Base-by-base conservation (phyloP, 2,888 invertebrate species). In the Athalia rosae region DNA sequence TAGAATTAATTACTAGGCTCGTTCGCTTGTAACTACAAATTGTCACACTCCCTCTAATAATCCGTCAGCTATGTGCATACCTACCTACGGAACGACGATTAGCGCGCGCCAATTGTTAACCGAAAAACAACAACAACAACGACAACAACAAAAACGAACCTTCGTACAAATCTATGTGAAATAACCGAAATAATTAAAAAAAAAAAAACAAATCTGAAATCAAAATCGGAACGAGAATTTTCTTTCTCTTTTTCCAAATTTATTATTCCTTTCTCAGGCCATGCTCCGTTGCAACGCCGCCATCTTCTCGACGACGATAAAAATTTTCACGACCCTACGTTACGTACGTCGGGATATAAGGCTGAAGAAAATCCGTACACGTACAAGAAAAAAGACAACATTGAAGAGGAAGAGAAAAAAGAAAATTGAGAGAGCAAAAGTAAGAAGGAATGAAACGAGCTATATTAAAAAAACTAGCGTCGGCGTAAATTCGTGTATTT, bases 1-100 rank as follows among this genome's bases (percentile, higher is more conserved):
- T 87, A 82, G 85, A 84, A 87, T 88, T 88, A 88, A 88, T 88
- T 87, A 87, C 86, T 85, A 85, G 83, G 84, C 84, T 81, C 83
- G 84, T 83, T 81, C 80, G 63, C 80, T 74, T 77, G 84, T 81
- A 87, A 85, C 83, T 83, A 85, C 85, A 83, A 84, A 50, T 11
- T 13, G n/a, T 43, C 48, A 15, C 48, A 8, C 66, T 48, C n/a
- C 48, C 53, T 53, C n/a, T n/a, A 8, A 53, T 53, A 53, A 48
- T 9, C 66, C 48, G 13, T 66, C 13, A 13, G 48, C 45, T 15
- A n/a, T n/a, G n/a, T n/a, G 66, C 5, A 48, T 13, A 41, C 4
- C 62, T 53, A 28, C 53, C n/a, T 13, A n/a, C 45, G 47, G 47
- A 13, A 64, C 4, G 13, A 13, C 47, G 64, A 47, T 47, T 64